Evolutionary conservation across 1,140 invertebrate species (phyloP), one percentile per base, ranked within the genome.

Genomic region (Drosophila dunni): DNA sequence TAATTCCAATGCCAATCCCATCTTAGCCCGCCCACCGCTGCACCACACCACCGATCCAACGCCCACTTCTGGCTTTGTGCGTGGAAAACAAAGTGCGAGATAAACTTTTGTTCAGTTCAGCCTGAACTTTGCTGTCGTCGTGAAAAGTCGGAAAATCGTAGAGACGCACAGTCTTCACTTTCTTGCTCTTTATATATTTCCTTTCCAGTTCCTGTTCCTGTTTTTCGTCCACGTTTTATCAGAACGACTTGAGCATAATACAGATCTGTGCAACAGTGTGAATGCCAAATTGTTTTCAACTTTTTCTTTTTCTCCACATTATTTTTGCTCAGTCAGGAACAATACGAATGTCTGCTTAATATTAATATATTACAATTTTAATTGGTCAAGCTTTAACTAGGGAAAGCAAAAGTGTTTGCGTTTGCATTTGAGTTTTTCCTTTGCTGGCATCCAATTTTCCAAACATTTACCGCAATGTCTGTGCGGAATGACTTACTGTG

Each of bases 81-180:
- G 80, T 29, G 24, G 29, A 24, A 81, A 73, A 86, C 82, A 90
- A 89, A 86, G 86, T 80, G 77, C 65, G 88, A 88, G 74, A 81
- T 90, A 90, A 90, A 90, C 86, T 91, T 90, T 90, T 90, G 71
- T 90, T 83, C 77, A 69, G 71, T 90, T 83, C 77, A 69, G 79
- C 57, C 68, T 90, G 86, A 90, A 90, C 88, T 90, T 90, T 90
- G 64, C 62, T 68, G 61, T 70, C 72, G 61, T 70, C 62, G 75
- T 53, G 57, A 53, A 11, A 45, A 24, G 56, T 62, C 60, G 29
- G 48, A 8, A 13, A 50, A 33, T 46, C 24, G 57, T 10, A 38
- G 9, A 38, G 36, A 9, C 36, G 36, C 29, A 38, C 10, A 40
- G 46, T 48, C 13, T 44, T 15, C 58, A 36, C 4, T 29, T 5